A percentile compares a stretch with the other conserved stretches of the same genome.
These are phyloP conservation scores for Fringilla coelebs DNA, from an alignment of 2,797 vertebrate species.

Conservation along the genomic window DNA sequence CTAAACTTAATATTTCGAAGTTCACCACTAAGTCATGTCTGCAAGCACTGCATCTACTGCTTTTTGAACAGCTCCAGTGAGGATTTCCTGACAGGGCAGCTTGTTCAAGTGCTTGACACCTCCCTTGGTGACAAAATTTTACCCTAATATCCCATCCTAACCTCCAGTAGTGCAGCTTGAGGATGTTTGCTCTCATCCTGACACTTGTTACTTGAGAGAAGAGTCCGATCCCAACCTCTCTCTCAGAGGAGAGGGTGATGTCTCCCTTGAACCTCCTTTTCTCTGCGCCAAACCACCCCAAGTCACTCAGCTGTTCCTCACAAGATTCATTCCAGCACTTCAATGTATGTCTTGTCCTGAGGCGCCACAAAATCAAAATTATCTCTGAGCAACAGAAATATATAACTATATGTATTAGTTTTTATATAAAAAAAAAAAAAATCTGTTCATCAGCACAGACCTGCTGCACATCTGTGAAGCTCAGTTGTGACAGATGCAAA, in stretches of 20 bases:
- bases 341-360: too few species aligned
- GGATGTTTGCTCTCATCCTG: neutral
- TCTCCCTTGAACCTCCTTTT: neutral
- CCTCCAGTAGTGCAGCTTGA: neutral
- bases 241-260: too few species aligned
- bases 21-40: neutral
- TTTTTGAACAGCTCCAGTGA: neutral
- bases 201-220: neutral
- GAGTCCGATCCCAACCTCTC: neutral
- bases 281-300: neutral
- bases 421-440: neutral
- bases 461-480: conserved; percentile 8
- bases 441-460: neutral
- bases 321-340: neutral
- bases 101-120: neutral
- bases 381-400: neutral
- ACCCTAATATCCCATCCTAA: neutral
- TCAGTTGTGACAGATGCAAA: conserved; percentile 37
- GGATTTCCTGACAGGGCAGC: neutral
- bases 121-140: neutral
- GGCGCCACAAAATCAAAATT: neutral
- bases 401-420: too few species aligned
- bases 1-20: neutral
- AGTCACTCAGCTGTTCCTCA: neutral
- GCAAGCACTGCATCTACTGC: neutral